Percentiles rank a stretch among this genome's conserved stretches.
phyloP scores from a whole-genome alignment of 2,888 invertebrate genomes.

The Cosmia trapezina region DNA sequence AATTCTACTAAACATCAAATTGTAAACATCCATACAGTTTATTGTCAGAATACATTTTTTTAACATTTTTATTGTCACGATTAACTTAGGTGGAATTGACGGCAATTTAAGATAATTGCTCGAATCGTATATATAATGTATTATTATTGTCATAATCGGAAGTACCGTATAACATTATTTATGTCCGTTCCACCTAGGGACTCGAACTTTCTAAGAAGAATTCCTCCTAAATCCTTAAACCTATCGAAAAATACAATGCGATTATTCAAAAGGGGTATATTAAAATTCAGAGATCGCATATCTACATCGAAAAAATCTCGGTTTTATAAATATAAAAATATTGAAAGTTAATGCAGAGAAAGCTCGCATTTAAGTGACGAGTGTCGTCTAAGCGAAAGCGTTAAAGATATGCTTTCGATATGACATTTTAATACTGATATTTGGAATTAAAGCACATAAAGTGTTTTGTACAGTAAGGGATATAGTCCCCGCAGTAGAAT shows the following conservation, averaged over 20 bases:
- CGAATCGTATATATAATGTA: conserved; percentile 78
- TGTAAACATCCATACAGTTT: conserved; percentile 78
- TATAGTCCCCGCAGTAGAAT: conserved; percentile 66
- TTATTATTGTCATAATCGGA: conserved; percentile 82
- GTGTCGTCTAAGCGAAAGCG: conserved; percentile 81
- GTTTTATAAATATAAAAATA: conserved; percentile 83
- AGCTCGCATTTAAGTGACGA: conserved; percentile 79
- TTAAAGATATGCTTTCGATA: conserved; percentile 87
- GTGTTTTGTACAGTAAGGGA: conserved; percentile 79
- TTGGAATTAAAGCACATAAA: conserved; percentile 77
- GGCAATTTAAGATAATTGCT: conserved; percentile 82
- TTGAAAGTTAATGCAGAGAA: conserved; percentile 77
- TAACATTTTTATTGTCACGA: conserved; percentile 76
- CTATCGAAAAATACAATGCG: conserved; percentile 87
- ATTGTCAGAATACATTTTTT: conserved; percentile 78
- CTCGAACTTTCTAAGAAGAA: conserved; percentile 67
- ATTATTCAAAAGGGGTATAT: conserved; percentile 80
- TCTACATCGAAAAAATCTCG: conserved; percentile 81
- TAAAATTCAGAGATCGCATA: conserved; percentile 78
- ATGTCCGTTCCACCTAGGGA: conserved; percentile 58
- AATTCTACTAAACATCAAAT: conserved; percentile 80
- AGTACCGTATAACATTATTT: conserved; percentile 67
- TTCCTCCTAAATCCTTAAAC: conserved; percentile 77
- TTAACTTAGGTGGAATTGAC: conserved; percentile 84
- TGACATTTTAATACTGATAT: conserved; percentile 80